These are phyloP conservation scores for Macaca mulatta DNA, from an alignment of 2,113 vertebrate genomes.

Conservation along the genomic window DNA sequence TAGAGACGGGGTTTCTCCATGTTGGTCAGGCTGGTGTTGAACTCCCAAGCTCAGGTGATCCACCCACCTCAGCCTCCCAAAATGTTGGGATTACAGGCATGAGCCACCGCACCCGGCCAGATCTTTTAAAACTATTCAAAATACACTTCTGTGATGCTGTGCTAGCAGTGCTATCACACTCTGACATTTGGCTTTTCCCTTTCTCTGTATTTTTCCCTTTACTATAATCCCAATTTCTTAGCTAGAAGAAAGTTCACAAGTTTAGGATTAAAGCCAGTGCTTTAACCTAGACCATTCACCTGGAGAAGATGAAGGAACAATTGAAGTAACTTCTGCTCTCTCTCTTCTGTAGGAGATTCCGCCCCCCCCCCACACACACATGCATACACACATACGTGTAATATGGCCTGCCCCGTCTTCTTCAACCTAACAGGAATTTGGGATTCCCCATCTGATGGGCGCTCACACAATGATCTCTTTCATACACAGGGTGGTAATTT, in stretches of 20 bases:
- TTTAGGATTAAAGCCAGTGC: background rate
- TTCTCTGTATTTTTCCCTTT: background rate
- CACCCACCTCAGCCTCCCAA: too few species aligned
- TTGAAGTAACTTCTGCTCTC: background rate
- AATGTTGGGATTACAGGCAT: too few species aligned
- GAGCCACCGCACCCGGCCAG: fast-evolving
- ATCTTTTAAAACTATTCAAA: background rate
- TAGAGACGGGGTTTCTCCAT: too few species aligned
- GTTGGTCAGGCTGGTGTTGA: too few species aligned
- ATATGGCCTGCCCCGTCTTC: background rate
- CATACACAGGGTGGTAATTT: conserved; percentile 69
- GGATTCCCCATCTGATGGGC: conserved; percentile 75
- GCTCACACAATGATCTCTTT: conserved; percentile 69
- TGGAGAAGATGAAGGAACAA: background rate
- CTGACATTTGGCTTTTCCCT: background rate
- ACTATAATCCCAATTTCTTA: background rate
- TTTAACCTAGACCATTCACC: background rate
- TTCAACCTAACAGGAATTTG: conserved; percentile 52
- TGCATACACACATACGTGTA: background rate
- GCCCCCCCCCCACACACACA: background rate
- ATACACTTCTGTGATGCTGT: background rate
- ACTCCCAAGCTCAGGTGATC: too few species aligned
- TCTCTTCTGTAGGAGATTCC: background rate
- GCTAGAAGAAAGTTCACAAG: background rate
- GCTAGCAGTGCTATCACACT: background rate